Conservation (phyloP, 2,888 invertebrate species). For the Drosophila diplacantha region DNA sequence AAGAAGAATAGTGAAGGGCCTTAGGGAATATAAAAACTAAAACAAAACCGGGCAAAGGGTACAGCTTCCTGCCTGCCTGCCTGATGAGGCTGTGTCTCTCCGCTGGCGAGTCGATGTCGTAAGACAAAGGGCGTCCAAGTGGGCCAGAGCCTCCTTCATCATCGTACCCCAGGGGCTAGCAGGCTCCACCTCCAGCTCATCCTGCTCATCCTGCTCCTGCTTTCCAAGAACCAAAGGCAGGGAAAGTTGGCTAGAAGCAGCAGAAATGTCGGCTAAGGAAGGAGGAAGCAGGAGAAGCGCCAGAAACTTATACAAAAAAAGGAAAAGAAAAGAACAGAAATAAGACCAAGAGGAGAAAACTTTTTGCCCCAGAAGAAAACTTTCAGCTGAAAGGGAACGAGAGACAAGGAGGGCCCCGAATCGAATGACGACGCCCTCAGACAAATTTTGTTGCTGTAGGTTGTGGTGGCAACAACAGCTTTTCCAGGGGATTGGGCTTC, state of each 20-base stretch:
- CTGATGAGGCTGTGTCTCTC: slow-evolving; percentile 17
- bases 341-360: not conserved
- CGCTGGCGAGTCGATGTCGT: slow-evolving; percentile 35
- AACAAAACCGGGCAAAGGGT: slow-evolving; percentile 21
- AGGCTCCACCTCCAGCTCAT: too few relatives aligned
- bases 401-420: not conserved
- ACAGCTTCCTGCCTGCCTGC: slow-evolving; percentile 9
- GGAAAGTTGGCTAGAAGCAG: slow-evolving; percentile 26
- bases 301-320: slow-evolving; percentile 29
- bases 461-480: slow-evolving; percentile 56
- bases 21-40: slow-evolving; percentile 1
- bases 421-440: slow-evolving; percentile 62
- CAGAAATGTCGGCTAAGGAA: slow-evolving; percentile 30
- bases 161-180: not conserved
- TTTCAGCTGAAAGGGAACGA: slow-evolving; percentile 2
- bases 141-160: not conserved
- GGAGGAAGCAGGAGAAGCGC: slow-evolving; percentile 20
- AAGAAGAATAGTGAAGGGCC: slow-evolving; percentile 8
- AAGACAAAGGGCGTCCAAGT: slow-evolving; percentile 43
- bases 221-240: not conserved
- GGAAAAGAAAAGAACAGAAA: slow-evolving; percentile 4
- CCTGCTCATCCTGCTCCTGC: too few relatives aligned
- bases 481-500: slow-evolving; percentile 8
- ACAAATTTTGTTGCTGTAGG: slow-evolving; percentile 75
- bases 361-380: slow-evolving; percentile 28